Percentiles rank a stretch among this genome's conserved stretches.
Conservation (phyloP, 2,113 vertebrate genomes). For the Oostethus manadensis region DNA sequence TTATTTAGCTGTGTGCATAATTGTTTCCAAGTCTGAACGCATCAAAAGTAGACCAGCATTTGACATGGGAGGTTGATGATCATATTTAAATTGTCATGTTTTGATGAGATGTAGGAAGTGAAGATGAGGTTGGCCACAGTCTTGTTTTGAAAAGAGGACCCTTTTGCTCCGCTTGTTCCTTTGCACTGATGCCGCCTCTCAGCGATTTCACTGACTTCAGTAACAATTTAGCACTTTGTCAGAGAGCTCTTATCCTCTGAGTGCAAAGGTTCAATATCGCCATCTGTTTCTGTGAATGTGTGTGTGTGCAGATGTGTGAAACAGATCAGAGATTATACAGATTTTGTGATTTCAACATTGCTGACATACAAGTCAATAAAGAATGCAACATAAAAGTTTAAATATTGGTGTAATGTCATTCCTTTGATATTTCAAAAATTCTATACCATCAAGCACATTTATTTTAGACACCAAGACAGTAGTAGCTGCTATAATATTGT, state of each 20-base stretch:
- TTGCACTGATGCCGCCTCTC: slow-evolving; percentile 12
- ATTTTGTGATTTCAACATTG: not conserved
- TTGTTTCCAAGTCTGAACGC: too few species aligned
- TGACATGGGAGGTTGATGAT: not conserved
- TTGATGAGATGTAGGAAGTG: not conserved
- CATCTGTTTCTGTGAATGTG: slow-evolving; percentile 6
- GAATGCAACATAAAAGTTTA: not conserved
- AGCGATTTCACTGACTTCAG: slow-evolving; percentile 27
- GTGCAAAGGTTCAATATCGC: slow-evolving; percentile 36
- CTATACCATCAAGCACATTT: not conserved
- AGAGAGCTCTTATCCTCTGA: slow-evolving; percentile 32
- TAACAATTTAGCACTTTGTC: slow-evolving; percentile 27
- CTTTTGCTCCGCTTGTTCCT: slow-evolving; percentile 31
- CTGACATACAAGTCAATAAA: not conserved
- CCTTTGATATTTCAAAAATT: not conserved
- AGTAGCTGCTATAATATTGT: too few species aligned
- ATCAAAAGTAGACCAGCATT: not conserved
- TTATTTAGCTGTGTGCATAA: too few species aligned
- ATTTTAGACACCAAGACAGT: too few species aligned
- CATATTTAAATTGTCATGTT: not conserved
- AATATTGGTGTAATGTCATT: not conserved
- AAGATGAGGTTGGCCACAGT: not conserved
- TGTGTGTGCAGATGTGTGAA: not conserved
- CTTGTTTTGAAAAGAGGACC: slow-evolving; percentile 14
- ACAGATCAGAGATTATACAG: not conserved